Evolutionary conservation across 2,797 vertebrate species (phyloP).

Genomic region (Melanotaenia pygmaea): DNA sequence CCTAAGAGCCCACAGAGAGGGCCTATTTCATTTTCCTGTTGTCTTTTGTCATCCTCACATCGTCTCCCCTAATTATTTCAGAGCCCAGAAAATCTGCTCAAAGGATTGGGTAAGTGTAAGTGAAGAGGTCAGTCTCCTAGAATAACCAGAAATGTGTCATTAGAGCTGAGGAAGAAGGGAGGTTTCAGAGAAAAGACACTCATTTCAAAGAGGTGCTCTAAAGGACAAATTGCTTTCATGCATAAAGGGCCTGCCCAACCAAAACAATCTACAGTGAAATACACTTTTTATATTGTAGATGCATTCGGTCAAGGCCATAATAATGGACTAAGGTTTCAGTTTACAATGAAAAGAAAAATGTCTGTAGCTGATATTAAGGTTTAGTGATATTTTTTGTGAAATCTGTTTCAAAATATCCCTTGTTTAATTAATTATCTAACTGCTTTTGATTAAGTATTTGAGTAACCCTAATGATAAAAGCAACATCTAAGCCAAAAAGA

Average conservation of each 20-base stretch:
- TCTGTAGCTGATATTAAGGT: neutral
- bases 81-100: conserved; percentile 69
- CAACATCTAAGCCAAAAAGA: neutral
- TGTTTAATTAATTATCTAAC: neutral
- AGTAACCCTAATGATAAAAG: neutral
- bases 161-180: conserved; percentile 33
- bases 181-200: conserved; percentile 28
- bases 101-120: conserved; percentile 66
- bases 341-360: neutral
- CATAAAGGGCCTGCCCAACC: conserved; percentile 11
- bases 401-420: neutral
- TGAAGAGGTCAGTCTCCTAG: conserved; percentile 68
- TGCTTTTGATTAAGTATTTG: neutral
- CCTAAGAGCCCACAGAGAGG: conserved; percentile 68
- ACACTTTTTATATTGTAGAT: neutral
- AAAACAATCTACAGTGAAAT: neutral
- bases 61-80: conserved; percentile 80
- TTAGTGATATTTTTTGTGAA: neutral
- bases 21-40: conserved; percentile 77
- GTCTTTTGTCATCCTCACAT: conserved; percentile 81
- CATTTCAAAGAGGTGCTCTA: conserved; percentile 24
- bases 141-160: conserved; percentile 63
- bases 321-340: neutral
- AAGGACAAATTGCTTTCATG: conserved; percentile 13
- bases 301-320: neutral